These are phyloP conservation scores for Steromphala cineraria DNA, from an alignment of 2,888 invertebrate species.

Conservation along the genomic window DNA sequence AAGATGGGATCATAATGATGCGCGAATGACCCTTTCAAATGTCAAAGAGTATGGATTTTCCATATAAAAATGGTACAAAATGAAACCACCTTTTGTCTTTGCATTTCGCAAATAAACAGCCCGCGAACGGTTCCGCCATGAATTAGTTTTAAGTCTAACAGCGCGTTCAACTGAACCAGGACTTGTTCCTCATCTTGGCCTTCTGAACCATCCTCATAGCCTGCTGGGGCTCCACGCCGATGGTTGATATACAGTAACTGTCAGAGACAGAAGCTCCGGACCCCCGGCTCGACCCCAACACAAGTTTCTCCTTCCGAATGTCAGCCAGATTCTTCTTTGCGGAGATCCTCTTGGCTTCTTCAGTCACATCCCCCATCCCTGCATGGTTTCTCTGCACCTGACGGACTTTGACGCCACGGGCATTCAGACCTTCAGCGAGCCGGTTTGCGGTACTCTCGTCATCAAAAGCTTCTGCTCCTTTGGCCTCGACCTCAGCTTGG, in stretches of 20 bases:
- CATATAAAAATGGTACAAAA: no score
- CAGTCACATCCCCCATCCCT: conserved; percentile 31
- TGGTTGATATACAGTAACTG: not conserved
- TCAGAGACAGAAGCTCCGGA: not conserved
- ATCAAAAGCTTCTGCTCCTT: conserved; percentile 41
- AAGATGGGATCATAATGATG: no score
- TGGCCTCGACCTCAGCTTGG: conserved; percentile 40
- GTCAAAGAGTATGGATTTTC: no score
- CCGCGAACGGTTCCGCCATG: no score
- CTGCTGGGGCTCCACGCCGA: conserved; percentile 36
- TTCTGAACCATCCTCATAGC: conserved; percentile 53
- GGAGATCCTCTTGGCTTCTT: conserved; percentile 36
- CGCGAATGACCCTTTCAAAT: no score
- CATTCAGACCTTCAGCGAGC: conserved; percentile 38
- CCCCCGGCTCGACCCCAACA: not conserved
- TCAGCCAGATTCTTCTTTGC: conserved; percentile 19
- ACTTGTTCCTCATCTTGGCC: conserved; percentile 21
- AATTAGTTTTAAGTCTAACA: no score
- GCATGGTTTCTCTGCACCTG: conserved; percentile 43
- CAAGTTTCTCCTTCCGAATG: no score
- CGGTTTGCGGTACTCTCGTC: conserved; percentile 38
- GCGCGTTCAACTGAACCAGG: not conserved
- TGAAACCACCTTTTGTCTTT: no score
- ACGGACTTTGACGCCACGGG: conserved; percentile 42
- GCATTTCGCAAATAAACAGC: no score